Conservation (phyloP, 2,113 vertebrate species). For the Misgurnus anguillicaudatus region DNA sequence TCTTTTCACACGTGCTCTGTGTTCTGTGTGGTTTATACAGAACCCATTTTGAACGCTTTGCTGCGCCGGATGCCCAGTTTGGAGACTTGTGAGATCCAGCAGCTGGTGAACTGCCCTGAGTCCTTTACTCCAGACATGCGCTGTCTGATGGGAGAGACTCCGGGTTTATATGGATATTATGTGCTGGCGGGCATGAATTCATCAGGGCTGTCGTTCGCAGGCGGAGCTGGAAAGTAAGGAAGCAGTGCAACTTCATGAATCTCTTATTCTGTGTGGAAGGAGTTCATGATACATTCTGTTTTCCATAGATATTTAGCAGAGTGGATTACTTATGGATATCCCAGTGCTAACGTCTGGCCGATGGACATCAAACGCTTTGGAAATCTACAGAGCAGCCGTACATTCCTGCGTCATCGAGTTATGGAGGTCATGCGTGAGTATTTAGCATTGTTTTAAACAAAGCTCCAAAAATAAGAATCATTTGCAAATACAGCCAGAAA, state of each 20-base stretch:
- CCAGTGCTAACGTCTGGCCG: slow-evolving; percentile 89
- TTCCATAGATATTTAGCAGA: slow-evolving; percentile 87
- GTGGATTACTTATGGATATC: slow-evolving; percentile 95
- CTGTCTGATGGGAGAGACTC: slow-evolving; percentile 94
- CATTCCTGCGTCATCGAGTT: slow-evolving; percentile 94
- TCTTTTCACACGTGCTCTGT: not conserved
- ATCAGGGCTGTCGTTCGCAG: slow-evolving; percentile 87
- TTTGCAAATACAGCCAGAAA: too few species aligned
- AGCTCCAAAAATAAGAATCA: too few species aligned
- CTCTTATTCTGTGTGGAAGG: not conserved
- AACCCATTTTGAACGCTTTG: slow-evolving; percentile 87
- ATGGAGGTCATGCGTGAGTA: slow-evolving; percentile 99
- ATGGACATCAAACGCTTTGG: slow-evolving; percentile 96
- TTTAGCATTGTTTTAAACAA: not conserved
- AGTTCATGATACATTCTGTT: not conserved
- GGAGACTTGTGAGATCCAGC: slow-evolving; percentile 87
- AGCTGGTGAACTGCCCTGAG: slow-evolving; percentile 94
- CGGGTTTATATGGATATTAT: slow-evolving; percentile 82
- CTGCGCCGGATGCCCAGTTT: slow-evolving; percentile 87
- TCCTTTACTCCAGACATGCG: slow-evolving; percentile 95
- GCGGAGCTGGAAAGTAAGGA: slow-evolving; percentile 92
- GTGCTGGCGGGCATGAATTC: slow-evolving; percentile 97
- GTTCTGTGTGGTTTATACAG: slow-evolving; percentile 61
- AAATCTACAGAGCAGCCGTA: slow-evolving; percentile 93
- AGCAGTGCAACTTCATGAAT: not conserved